phyloP scores from a whole-genome alignment of 1,140 invertebrate genomes.

The Gonatopus flavifemur region DNA sequence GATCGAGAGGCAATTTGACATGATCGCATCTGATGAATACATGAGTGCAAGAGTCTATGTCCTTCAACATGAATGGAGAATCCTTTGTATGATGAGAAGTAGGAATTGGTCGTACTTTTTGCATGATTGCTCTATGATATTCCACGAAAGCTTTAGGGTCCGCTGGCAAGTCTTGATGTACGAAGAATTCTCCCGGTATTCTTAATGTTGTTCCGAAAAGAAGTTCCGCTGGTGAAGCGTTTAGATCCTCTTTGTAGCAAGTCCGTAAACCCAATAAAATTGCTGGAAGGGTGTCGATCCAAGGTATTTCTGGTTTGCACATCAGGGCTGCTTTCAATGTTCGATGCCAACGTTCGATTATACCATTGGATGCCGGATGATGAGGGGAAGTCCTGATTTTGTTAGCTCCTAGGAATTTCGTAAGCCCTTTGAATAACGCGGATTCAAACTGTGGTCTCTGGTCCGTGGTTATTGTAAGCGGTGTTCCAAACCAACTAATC shows the following conservation, averaged over 20 bases:
- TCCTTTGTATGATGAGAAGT: too few species aligned
- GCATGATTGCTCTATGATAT: too few species aligned
- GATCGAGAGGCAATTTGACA: too few species aligned
- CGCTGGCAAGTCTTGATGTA: conserved; percentile 12
- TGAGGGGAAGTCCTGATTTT: conserved; percentile 18
- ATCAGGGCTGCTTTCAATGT: background rate
- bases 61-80: too few species aligned
- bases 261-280: conserved; percentile 24
- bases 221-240: conserved; percentile 1
- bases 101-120: too few species aligned
- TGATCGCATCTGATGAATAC: too few species aligned
- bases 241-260: background rate
- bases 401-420: background rate
- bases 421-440: background rate
- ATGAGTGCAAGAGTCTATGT: too few species aligned
- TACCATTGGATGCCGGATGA: conserved; percentile 35
- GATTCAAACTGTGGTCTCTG: conserved; percentile 7
- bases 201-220: conserved; percentile 2
- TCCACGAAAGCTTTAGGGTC: too few species aligned
- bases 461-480: conserved; percentile 7
- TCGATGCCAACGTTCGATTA: conserved; percentile 36
- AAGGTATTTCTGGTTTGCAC: conserved; percentile 10
- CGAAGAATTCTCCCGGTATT: background rate
- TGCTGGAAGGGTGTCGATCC: conserved; percentile 22
- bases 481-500: conserved; percentile 39